Evolutionary conservation across 2,797 vertebrate genomes (phyloP).

Genomic region (Typhlichthys subterraneus): DNA sequence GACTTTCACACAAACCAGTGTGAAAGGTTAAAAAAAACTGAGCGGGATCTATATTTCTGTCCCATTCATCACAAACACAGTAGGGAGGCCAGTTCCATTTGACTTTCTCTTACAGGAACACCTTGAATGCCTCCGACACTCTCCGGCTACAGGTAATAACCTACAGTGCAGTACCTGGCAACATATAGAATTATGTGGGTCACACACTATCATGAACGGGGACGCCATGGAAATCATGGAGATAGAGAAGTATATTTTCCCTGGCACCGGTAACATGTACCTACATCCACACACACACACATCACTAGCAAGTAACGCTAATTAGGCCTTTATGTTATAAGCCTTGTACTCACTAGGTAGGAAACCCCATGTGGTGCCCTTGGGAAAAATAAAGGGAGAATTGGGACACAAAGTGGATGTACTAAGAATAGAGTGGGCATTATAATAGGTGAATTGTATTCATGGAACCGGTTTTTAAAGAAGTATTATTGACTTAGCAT

Average conservation of each 20-base stretch:
- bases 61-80: background rate
- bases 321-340: slow-evolving; percentile 34
- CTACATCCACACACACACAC: too few species aligned
- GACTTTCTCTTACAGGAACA: background rate
- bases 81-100: background rate
- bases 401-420: slow-evolving; percentile 40
- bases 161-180: too few species aligned
- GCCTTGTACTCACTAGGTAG: slow-evolving; percentile 5
- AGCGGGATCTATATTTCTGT: background rate
- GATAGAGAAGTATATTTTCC: slow-evolving; percentile 4
- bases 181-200: background rate
- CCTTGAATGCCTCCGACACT: background rate
- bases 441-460: slow-evolving; percentile 19
- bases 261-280: background rate
- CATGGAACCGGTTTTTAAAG: background rate
- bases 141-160: background rate
- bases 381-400: slow-evolving; percentile 30
- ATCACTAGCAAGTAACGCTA: background rate
- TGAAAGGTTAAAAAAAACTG: too few species aligned
- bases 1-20: too few species aligned
- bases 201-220: background rate
- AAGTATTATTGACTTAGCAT: background rate
- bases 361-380: slow-evolving; percentile 34
- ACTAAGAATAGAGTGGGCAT: slow-evolving; percentile 52
- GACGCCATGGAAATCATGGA: background rate